phyloP scores from a whole-genome alignment of 2,888 invertebrate species.

The Schizotus pectinicornis region DNA sequence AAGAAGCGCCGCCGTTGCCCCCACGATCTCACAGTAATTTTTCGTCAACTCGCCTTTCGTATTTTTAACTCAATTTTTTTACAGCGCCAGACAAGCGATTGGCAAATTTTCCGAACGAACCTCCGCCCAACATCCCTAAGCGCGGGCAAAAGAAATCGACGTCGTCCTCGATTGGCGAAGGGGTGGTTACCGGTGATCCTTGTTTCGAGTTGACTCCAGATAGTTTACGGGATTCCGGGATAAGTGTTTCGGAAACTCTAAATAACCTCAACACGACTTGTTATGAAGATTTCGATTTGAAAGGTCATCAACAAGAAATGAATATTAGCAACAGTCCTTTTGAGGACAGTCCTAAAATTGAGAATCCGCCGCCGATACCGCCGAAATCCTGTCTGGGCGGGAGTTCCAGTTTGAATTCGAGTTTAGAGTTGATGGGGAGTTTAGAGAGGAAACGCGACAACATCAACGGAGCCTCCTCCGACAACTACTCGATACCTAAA shows the following conservation, averaged over 20 bases:
- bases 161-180: conserved; percentile 47
- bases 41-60: conserved; percentile 1
- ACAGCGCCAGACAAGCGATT: conserved; percentile 65
- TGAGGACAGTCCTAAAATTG: conserved; percentile 48
- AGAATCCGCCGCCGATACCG: conserved; percentile 54
- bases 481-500: conserved; percentile 56
- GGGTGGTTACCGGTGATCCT: neutral
- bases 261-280: conserved; percentile 57
- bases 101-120: conserved; percentile 55
- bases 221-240: conserved; percentile 63
- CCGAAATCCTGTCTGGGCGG: conserved; percentile 47
- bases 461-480: conserved; percentile 43
- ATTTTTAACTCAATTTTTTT: conserved; percentile 27
- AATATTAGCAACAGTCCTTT: conserved; percentile 53
- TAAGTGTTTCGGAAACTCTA: conserved; percentile 56
- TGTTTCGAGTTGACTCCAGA: conserved; percentile 19
- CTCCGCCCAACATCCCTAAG: conserved; percentile 58
- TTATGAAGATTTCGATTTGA: conserved; percentile 57
- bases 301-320: conserved; percentile 53
- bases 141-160: conserved; percentile 58
- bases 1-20: conserved; percentile 80
- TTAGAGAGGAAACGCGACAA: conserved; percentile 31
- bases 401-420: conserved; percentile 47
- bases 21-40: conserved; percentile 76
- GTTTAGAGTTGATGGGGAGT: conserved; percentile 41